These are phyloP conservation scores for Elanus axillaris DNA, from an alignment of 2,113 vertebrate genomes.

Conservation along the genomic window DNA sequence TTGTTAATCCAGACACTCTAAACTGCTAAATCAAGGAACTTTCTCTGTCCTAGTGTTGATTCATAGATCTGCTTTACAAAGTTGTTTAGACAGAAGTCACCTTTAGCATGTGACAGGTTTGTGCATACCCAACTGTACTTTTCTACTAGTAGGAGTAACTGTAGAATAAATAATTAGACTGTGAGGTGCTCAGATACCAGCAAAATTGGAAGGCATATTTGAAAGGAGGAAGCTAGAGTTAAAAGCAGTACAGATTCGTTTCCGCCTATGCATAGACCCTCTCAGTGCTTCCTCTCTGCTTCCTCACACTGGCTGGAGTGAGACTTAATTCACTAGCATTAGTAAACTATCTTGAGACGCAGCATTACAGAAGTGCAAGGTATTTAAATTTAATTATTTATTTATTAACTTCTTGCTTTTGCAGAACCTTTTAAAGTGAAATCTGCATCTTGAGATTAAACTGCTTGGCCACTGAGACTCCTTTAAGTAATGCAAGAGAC, in stretches of 20 bases:
- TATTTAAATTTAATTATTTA: not conserved
- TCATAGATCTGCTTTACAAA: not conserved
- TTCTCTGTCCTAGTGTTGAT: not conserved
- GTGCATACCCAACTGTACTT: not conserved
- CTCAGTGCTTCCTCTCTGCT: not conserved
- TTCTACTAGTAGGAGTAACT: not conserved
- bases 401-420: not conserved
- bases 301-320: not conserved
- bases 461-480: not conserved
- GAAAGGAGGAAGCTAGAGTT: not conserved
- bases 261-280: not conserved
- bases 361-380: not conserved
- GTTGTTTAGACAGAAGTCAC: not conserved
- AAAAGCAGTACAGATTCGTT: not conserved
- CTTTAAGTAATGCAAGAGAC: not conserved
- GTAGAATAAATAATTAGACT: not conserved
- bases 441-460: not conserved
- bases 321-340: not conserved
- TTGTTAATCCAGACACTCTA: not conserved
- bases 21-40: not conserved
- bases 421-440: not conserved
- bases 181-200: not conserved
- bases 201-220: not conserved
- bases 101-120: not conserved
- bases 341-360: not conserved